These are phyloP conservation scores for Melanotaenia boesemani DNA, from an alignment of 2,797 vertebrate species.

Conservation along the genomic window DNA sequence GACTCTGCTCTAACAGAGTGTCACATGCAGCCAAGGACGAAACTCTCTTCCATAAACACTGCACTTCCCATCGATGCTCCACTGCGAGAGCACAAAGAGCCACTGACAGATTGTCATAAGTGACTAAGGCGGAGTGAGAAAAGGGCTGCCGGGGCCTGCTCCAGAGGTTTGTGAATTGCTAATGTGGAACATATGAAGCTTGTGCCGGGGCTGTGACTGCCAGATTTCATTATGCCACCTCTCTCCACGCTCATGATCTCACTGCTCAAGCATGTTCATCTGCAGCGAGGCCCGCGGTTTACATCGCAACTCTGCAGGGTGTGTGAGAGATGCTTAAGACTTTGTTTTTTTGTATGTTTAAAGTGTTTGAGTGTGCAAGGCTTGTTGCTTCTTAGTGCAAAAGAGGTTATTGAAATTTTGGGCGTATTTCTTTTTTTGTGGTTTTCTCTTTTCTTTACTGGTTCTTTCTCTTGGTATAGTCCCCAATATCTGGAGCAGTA, in stretches of 20 bases:
- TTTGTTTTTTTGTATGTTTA: conserved; percentile 23
- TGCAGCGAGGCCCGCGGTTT: conserved; percentile 64
- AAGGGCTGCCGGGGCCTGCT: conserved; percentile 65
- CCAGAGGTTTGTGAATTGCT: conserved; percentile 77
- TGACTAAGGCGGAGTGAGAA: conserved; percentile 71
- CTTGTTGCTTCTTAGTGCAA: conserved; percentile 12
- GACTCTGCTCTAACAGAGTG: conserved; percentile 64
- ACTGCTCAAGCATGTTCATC: conserved; percentile 84
- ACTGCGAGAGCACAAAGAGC: conserved; percentile 75
- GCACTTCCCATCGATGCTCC: conserved; percentile 60
- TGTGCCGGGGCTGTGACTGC: conserved; percentile 72
- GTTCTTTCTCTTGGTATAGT: neutral
- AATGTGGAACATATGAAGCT: conserved; percentile 90
- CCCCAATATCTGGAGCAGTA: neutral
- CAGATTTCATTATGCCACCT: conserved; percentile 88
- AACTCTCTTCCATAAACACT: conserved; percentile 63
- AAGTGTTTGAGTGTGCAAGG: conserved; percentile 14
- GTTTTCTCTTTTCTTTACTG: neutral
- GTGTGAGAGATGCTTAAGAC: conserved; percentile 42
- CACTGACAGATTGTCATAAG: conserved; percentile 81
- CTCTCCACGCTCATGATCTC: conserved; percentile 85
- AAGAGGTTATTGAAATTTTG: conserved; percentile 1
- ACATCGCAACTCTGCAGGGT: conserved; percentile 33
- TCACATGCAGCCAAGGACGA: conserved; percentile 59
- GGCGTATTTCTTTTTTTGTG: neutral